Evolutionary conservation across 1,140 invertebrate genomes (phyloP), one percentile per base, ranked within the genome.

Genomic region (Zaprionus capensis): DNA sequence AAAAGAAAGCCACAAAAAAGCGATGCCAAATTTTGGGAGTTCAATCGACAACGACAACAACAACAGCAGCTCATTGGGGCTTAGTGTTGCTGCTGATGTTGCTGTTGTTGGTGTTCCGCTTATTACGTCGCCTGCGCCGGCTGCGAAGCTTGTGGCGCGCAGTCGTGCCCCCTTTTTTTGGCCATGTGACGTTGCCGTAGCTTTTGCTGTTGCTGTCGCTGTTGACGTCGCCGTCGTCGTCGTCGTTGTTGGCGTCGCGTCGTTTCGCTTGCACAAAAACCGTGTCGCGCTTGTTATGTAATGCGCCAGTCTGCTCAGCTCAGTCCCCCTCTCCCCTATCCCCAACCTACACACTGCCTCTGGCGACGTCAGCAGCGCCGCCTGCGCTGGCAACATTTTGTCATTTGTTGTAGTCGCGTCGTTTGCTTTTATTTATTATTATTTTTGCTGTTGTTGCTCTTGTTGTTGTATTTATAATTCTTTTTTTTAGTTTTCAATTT

Each of bases 141-240:
- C 31, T 34, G 31, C 62, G 34, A 38, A 20, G 71, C 55, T 71
- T 76, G 73, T 76, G 63, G 70, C 70, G 78, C 78, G 67, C 78
- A 83, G 84, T 88, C 85, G 84, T 88, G 84, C 84, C 84, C 84
- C 84, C 85, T 88, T 78, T 88, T 86, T 87, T 80, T 80, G 82
- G 82, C 82, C 75, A 86, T 85, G 81, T 86, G 82, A 74, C 82
- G 82, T 55, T 67, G 82, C 20, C 63, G 63, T 31, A 53, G 64
- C 14, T 64, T 22, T 7, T 17, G 26, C 34, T 31, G 62, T 58
- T 41, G 70, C 51, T 28, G 38, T 24, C 12, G 17, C 31, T 36
- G 28, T 58, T 78, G 80, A 65, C 80, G 80, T 38, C 62, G 81
- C 15, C 36, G 62, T 26, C 7, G 15, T 20, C 80, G 80, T 38